phyloP scores from a whole-genome alignment of 2,113 vertebrate species.

The Phylloscopus whistleri region DNA sequence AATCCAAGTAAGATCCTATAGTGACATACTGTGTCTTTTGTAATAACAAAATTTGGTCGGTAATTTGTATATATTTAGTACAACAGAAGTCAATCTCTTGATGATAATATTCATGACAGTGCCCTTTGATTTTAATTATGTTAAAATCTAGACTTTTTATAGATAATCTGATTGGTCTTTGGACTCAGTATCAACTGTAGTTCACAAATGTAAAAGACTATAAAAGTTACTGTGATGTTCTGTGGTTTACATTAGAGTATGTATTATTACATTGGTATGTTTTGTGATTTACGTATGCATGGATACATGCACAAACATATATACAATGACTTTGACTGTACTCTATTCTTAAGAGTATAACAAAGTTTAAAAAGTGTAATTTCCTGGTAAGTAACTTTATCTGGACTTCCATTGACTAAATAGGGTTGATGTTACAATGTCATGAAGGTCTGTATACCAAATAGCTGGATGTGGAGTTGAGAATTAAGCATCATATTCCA shows the following conservation, averaged over 20 bases:
- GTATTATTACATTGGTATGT: background rate
- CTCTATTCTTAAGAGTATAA: background rate
- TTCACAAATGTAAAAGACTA: background rate
- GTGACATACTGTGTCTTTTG: background rate
- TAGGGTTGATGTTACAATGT: background rate
- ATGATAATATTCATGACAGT: background rate
- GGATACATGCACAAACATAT: background rate
- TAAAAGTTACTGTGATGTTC: background rate
- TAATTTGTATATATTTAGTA: background rate
- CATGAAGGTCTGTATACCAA: background rate
- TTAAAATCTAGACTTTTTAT: background rate
- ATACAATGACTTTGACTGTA: background rate
- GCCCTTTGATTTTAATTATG: background rate
- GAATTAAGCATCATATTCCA: background rate
- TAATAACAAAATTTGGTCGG: background rate
- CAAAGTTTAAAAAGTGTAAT: background rate
- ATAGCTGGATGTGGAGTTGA: background rate
- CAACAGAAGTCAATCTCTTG: background rate
- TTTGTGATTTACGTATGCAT: background rate
- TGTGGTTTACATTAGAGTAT: background rate
- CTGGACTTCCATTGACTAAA: background rate
- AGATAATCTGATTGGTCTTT: background rate
- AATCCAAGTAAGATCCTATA: background rate
- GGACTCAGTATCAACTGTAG: background rate
- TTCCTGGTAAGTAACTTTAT: background rate